These are phyloP conservation scores for Helicorthomorpha holstii DNA, from an alignment of 1,140 invertebrate species.

Conservation along the genomic window DNA sequence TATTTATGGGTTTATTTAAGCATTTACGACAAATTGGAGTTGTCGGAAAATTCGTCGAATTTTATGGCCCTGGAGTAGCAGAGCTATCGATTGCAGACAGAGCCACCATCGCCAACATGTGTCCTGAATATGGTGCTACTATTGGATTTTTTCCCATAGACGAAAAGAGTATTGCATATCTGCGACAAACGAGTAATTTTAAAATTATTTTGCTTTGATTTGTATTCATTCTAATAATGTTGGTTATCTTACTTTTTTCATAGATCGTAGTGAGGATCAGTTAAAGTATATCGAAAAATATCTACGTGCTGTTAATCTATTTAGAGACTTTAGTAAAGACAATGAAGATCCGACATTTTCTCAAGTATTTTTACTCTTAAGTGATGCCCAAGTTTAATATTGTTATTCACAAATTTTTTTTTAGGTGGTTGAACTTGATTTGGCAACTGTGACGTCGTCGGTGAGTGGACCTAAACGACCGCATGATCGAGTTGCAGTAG, in stretches of 20 bases:
- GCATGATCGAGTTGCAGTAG: conserved; percentile 82
- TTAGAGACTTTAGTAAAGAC: conserved; percentile 62
- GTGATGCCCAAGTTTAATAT: background rate
- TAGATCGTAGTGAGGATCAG: conserved; percentile 64
- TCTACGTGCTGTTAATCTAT: conserved; percentile 57
- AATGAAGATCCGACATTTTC: conserved; percentile 74
- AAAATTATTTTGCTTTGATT: conserved; percentile 7
- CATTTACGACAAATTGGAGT: conserved; percentile 84
- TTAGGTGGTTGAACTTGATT: conserved; percentile 67
- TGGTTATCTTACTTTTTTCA: conserved; percentile 6
- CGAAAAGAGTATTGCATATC: conserved; percentile 61
- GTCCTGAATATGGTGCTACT: conserved; percentile 86
- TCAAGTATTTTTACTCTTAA: conserved; percentile 28
- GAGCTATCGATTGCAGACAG: conserved; percentile 86
- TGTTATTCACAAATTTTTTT: conserved; percentile 2
- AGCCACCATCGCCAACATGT: conserved; percentile 42
- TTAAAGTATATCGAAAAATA: conserved; percentile 73
- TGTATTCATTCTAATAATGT: background rate
- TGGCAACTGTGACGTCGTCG: conserved; percentile 75
- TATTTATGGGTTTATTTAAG: conserved; percentile 27
- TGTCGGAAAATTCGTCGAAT: conserved; percentile 97
- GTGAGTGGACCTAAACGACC: conserved; percentile 93
- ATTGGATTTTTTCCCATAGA: conserved; percentile 93
- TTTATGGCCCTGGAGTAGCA: conserved; percentile 82
- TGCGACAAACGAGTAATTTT: conserved; percentile 66